phyloP scores from a whole-genome alignment of 1,140 invertebrate species.

The Drosophila carrolli region DNA sequence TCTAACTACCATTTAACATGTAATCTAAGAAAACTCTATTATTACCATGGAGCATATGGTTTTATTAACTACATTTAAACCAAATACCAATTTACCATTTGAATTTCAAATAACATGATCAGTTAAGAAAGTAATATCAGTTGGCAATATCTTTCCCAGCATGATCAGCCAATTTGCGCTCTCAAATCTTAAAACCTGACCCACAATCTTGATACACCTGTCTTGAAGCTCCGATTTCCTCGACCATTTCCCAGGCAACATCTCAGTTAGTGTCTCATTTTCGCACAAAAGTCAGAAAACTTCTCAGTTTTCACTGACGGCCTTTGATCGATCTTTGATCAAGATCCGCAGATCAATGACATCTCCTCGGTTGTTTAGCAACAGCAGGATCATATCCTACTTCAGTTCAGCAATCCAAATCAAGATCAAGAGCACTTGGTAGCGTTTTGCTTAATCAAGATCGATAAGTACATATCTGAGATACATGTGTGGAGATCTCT shows the following conservation, averaged over 20 bases:
- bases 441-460: slow-evolving; percentile 61
- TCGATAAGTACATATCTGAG: slow-evolving; percentile 42
- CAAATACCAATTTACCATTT: no score
- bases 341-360: slow-evolving; percentile 43
- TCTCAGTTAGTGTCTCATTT: slow-evolving; percentile 45
- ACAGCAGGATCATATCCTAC: slow-evolving; percentile 48
- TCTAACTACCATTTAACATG: no score
- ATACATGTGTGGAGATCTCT: slow-evolving; percentile 21
- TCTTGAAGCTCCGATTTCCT: slow-evolving; percentile 24
- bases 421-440: slow-evolving; percentile 55
- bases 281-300: slow-evolving; percentile 39
- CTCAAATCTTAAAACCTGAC: slow-evolving; percentile 6
- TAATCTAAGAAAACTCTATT: no score
- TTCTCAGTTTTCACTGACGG: slow-evolving; percentile 34
- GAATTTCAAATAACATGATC: neutral
- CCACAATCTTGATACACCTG: slow-evolving; percentile 39
- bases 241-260: slow-evolving; percentile 15
- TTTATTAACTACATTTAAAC: neutral
- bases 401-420: slow-evolving; percentile 23
- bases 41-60: neutral
- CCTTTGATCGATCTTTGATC: slow-evolving; percentile 19
- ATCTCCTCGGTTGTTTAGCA: slow-evolving; percentile 28
- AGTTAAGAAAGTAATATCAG: slow-evolving; percentile 3
- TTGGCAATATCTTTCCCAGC: slow-evolving; percentile 12
- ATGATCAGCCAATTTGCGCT: slow-evolving; percentile 36